These are phyloP conservation scores for Apteryx owenii DNA, from an alignment of 2,113 vertebrate species.

Conservation along the genomic window DNA sequence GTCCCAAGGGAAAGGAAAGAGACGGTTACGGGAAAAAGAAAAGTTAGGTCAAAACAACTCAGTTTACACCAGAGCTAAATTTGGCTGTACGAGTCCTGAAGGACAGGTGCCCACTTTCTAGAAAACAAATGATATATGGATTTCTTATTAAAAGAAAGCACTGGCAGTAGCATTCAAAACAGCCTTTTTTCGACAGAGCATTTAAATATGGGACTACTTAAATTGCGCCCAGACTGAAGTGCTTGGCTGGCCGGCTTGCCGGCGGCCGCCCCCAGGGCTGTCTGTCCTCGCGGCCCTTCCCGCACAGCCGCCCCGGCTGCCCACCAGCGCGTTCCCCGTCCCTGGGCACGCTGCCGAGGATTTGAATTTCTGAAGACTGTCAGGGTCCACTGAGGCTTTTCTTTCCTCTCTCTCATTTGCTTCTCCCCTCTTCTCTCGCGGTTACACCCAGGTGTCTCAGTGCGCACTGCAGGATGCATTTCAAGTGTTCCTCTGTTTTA, in stretches of 20 bases:
- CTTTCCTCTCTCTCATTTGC: neutral
- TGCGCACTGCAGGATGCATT: neutral
- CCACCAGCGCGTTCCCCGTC: neutral
- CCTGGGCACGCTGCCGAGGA: neutral
- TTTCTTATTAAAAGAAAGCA: constrained; percentile 52
- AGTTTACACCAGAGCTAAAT: constrained; percentile 51
- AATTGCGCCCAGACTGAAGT: neutral
- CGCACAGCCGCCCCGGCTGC: too few relatives aligned
- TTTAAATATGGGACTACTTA: neutral
- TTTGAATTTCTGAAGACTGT: constrained; percentile 12
- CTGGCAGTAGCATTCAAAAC: constrained; percentile 25
- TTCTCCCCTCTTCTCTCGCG: neutral
- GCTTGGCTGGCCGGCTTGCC: neutral
- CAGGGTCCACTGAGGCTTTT: neutral
- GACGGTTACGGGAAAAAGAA: neutral
- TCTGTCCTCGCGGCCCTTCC: too few relatives aligned
- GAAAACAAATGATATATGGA: constrained; percentile 64
- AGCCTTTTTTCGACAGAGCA: constrained; percentile 7
- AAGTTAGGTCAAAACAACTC: constrained; percentile 45
- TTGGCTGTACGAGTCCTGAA: constrained; percentile 32
- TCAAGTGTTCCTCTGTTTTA: neutral
- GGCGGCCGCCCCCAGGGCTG: too few relatives aligned
- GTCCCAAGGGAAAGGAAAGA: neutral
- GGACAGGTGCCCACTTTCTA: constrained; percentile 45
- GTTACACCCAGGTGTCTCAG: neutral